phyloP scores from a whole-genome alignment of 2,888 invertebrate species.

The Aporophyla nigra region DNA sequence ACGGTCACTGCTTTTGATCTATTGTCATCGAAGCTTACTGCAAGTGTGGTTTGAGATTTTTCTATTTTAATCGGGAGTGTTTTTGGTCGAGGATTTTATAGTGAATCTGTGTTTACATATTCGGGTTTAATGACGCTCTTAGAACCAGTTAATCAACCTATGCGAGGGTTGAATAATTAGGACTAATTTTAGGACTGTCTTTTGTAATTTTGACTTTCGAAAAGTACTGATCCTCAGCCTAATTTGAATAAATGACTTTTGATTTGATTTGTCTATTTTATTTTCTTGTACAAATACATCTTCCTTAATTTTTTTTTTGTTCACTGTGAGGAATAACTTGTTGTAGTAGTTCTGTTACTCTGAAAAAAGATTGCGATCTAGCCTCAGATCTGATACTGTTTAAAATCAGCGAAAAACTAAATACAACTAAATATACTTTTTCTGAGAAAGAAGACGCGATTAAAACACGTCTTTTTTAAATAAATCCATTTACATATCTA shows the following conservation, averaged over 20 bases:
- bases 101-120: not conserved
- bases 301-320: not conserved
- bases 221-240: no score
- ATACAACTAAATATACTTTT: no score
- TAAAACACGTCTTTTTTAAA: no score
- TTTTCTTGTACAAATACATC: not conserved
- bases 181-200: no score
- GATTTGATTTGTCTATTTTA: not conserved
- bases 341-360: not conserved
- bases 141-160: not conserved
- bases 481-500: not conserved
- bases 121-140: not conserved
- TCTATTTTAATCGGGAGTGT: not conserved
- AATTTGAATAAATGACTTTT: no score
- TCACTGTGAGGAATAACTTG: not conserved
- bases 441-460: no score
- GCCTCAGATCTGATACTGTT: not conserved
- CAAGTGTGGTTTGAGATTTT: constrained; percentile 7
- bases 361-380: not conserved
- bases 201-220: no score
- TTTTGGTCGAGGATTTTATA: constrained; percentile 12
- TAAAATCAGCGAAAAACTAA: not conserved
- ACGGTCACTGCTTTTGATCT: constrained; percentile 39
- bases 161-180: not conserved
- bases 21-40: constrained; percentile 27